A percentile compares a stretch with the other conserved stretches of the same genome.
Evolutionary conservation across 2,113 vertebrate species (phyloP).

Genomic region (Benitochromis conjunctus): DNA sequence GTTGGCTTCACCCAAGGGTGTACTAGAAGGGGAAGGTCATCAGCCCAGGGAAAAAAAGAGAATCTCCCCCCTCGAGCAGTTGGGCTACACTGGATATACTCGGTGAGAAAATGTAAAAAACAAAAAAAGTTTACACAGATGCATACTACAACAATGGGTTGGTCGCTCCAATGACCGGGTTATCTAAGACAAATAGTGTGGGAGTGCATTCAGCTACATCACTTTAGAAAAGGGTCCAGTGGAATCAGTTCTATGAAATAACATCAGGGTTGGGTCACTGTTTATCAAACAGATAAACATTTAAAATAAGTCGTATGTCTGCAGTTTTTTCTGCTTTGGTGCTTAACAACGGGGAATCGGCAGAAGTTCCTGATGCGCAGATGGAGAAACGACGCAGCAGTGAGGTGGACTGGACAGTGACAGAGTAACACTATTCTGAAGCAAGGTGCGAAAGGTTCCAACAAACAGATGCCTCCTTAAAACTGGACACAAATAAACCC

Average conservation of each 20-base stretch:
- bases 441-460: neutral
- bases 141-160: neutral
- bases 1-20: neutral
- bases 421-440: neutral
- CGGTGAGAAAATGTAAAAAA: neutral
- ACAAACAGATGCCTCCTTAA: neutral
- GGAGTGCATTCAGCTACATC: neutral
- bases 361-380: neutral
- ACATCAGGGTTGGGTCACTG: too few relatives aligned
- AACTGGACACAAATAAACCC: neutral
- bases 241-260: neutral
- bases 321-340: neutral
- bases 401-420: neutral
- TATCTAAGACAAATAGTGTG: neutral
- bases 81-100: neutral
- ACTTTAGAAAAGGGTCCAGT: neutral
- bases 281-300: neutral
- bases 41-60: neutral
- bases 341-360: neutral
- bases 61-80: neutral
- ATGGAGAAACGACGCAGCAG: too few relatives aligned
- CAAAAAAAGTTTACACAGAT: neutral
- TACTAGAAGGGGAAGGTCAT: neutral
- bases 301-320: neutral
- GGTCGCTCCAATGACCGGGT: neutral